Percentiles rank a stretch among this genome's conserved stretches.
These are phyloP conservation scores for Empidonax traillii DNA, from an alignment of 2,113 vertebrate species.

Conservation along the genomic window DNA sequence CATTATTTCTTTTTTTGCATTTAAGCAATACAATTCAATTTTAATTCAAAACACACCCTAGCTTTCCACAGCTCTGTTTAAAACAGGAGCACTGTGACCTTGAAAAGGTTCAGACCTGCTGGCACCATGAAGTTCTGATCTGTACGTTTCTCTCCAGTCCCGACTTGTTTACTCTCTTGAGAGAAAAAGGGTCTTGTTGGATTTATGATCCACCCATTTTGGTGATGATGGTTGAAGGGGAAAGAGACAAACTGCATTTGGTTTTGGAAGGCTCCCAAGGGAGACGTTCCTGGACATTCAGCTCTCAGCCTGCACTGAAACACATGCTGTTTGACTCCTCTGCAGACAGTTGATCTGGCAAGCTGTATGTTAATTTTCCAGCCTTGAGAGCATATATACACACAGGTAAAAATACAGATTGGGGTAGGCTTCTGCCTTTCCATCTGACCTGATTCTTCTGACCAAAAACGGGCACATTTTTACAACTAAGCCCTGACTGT, in stretches of 20 bases:
- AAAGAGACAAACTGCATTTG: neutral
- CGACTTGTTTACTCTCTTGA: neutral
- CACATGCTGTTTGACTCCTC: rapidly evolving
- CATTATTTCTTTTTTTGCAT: neutral
- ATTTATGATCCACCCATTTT: neutral
- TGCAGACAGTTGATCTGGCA: neutral
- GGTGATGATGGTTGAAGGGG: neutral
- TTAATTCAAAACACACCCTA: slow-evolving; percentile 24
- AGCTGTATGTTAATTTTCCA: neutral
- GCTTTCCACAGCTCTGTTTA: neutral
- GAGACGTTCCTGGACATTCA: neutral
- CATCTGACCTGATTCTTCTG: neutral
- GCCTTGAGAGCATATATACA: neutral
- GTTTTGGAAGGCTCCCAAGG: neutral
- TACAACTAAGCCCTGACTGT: neutral
- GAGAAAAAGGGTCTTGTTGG: neutral
- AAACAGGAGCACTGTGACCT: neutral
- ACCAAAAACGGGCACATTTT: neutral
- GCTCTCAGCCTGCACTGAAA: rapidly evolving
- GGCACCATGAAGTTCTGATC: neutral
- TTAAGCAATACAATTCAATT: neutral
- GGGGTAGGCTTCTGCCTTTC: neutral
- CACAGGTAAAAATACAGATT: neutral
- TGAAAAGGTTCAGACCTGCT: neutral
- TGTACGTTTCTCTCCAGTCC: neutral